Evolutionary conservation across 2,888 invertebrate genomes (phyloP).

Genomic region (Hypomecis punctinalis): DNA sequence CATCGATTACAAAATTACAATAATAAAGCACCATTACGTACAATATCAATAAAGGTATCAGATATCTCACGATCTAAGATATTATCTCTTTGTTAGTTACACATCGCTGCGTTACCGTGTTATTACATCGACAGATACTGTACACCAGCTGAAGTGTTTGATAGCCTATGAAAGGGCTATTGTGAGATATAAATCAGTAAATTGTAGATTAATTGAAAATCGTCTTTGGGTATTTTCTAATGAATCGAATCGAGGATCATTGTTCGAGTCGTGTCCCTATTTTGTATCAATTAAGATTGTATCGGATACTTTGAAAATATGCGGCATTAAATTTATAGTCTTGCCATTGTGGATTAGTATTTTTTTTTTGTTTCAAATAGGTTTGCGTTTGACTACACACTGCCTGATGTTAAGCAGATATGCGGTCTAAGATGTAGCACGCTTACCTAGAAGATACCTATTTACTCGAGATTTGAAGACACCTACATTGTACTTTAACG

Average conservation of each 20-base stretch:
- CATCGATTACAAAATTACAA: conserved; percentile 57
- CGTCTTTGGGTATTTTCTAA: conserved; percentile 22
- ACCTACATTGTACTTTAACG: no score
- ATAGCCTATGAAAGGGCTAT: conserved; percentile 24
- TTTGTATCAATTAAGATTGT: conserved; percentile 8
- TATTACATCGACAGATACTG: conserved; percentile 29
- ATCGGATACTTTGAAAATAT: not conserved
- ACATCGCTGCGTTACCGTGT: conserved; percentile 45
- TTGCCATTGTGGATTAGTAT: no score
- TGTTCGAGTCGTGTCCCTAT: conserved; percentile 15
- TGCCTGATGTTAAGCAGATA: no score
- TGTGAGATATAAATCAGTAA: conserved; percentile 19
- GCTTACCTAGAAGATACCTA: no score
- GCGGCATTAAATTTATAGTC: no score
- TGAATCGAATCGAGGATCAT: conserved; percentile 7
- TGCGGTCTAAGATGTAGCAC: no score
- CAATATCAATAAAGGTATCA: conserved; percentile 57
- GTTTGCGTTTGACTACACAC: no score
- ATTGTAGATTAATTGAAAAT: conserved; percentile 30
- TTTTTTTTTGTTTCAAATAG: no score
- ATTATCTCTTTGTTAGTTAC: conserved; percentile 44
- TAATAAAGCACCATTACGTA: conserved; percentile 61
- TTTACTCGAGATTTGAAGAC: no score
- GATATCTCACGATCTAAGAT: conserved; percentile 48
- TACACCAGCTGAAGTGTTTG: conserved; percentile 35